A percentile compares a stretch with the other conserved stretches of the same genome.
These are phyloP conservation scores for Siderastrea siderea DNA, from an alignment of 92 coral and sea anemone species.

Conservation along the genomic window DNA sequence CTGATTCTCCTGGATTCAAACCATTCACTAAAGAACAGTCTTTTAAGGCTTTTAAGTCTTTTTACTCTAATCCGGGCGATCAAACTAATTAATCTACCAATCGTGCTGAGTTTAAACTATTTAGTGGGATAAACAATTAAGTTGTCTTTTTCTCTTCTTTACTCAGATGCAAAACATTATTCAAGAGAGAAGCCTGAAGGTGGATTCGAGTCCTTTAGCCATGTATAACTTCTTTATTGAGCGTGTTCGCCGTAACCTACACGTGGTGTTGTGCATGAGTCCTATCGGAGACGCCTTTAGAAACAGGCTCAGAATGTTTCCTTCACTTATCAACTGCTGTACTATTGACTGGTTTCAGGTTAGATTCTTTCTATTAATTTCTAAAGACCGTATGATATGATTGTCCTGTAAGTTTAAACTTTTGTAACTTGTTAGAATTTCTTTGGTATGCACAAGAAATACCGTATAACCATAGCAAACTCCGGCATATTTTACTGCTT, in stretches of 20 bases:
- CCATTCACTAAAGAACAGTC: no score
- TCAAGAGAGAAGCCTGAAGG: constrained; percentile 93
- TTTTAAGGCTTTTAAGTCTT: no score
- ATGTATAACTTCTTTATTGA: constrained; percentile 98
- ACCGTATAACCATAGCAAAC: background rate
- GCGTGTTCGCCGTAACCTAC: constrained; percentile 93
- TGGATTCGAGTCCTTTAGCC: constrained; percentile 97
- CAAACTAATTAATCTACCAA: no score
- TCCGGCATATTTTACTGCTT: no score
- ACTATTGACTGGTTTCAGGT: constrained; percentile 99
- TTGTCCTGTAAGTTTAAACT: background rate
- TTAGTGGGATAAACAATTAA: background rate
- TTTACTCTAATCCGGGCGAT: no score
- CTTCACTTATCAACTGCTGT: constrained; percentile 97
- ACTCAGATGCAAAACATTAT: constrained; percentile 93
- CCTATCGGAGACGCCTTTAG: constrained; percentile 98
- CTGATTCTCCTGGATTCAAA: no score
- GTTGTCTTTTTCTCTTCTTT: background rate
- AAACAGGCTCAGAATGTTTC: constrained; percentile 96
- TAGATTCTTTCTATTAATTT: background rate
- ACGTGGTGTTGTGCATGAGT: constrained; percentile 97
- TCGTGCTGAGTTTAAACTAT: no score
- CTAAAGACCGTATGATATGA: background rate
- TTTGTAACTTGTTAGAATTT: background rate
- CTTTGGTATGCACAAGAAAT: background rate